phyloP scores from a whole-genome alignment of 2,797 vertebrate species.

The Coreius guichenoti region DNA sequence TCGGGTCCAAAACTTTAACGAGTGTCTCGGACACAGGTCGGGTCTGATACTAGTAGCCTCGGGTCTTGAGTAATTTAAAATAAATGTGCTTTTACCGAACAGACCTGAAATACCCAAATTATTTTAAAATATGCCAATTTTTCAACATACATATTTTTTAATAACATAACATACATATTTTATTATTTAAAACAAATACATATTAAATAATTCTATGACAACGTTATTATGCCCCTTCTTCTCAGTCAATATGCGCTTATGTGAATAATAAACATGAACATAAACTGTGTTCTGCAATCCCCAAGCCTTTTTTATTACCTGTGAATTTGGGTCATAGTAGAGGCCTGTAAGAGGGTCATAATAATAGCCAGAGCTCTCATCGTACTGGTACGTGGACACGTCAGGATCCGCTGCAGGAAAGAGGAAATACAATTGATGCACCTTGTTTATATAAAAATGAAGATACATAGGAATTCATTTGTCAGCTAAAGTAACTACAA shows the following conservation, averaged over 20 bases:
- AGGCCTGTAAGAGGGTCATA: slow-evolving; percentile 91
- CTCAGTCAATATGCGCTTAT: background rate
- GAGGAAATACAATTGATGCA: background rate
- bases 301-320: slow-evolving; percentile 72
- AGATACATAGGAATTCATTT: background rate
- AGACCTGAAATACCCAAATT: no score
- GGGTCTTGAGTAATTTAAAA: no score
- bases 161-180: no score
- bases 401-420: slow-evolving; percentile 84
- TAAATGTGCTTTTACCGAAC: no score
- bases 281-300: background rate
- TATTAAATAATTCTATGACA: background rate
- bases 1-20: no score
- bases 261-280: no score
- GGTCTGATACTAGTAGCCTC: no score
- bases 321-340: slow-evolving; percentile 90
- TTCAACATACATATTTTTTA: no score
- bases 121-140: background rate
- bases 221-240: background rate
- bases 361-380: slow-evolving; percentile 90
- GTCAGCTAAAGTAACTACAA: background rate
- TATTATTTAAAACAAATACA: background rate
- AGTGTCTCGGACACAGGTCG: no score
- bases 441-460: background rate
- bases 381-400: slow-evolving; percentile 91